phyloP scores from a whole-genome alignment of 2,888 invertebrate genomes.

The Operophtera brumata region DNA sequence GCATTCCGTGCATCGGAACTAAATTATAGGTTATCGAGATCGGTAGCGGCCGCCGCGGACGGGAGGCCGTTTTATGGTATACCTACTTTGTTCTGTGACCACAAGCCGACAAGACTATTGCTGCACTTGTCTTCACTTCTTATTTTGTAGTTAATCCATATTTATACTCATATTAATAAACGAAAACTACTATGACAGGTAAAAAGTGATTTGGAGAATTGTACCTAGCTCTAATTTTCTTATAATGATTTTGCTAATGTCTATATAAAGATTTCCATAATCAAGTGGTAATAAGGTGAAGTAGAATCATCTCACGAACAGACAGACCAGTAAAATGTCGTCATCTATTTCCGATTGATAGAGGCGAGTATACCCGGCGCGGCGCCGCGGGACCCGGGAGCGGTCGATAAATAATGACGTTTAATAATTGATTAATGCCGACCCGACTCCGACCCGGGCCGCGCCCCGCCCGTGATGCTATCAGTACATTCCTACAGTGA shows the following conservation, averaged over 20 bases:
- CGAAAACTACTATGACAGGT: no score
- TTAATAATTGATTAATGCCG: slow-evolving; percentile 71
- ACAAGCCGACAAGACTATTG: neutral
- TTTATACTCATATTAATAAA: no score
- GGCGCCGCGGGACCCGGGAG: slow-evolving; percentile 41
- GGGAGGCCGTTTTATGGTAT: slow-evolving; percentile 2
- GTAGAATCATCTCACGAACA: neutral
- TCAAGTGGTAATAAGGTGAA: no score
- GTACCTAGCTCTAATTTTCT: no score
- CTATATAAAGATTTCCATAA: no score
- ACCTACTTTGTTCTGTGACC: neutral
- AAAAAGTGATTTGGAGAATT: no score
- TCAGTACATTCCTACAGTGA: neutral
- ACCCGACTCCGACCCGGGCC: slow-evolving; percentile 38
- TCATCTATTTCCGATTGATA: neutral
- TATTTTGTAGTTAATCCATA: neutral
- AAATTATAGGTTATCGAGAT: slow-evolving; percentile 65
- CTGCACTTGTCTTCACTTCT: neutral
- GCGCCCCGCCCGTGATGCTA: slow-evolving; percentile 34
- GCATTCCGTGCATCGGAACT: slow-evolving; percentile 47
- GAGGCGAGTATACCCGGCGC: neutral
- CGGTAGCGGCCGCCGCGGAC: slow-evolving; percentile 36
- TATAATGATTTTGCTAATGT: no score
- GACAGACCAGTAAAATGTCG: neutral
- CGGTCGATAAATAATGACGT: slow-evolving; percentile 66